Evolutionary conservation across 2,888 invertebrate species (phyloP).

Genomic region (Tetramorium bicarinatum): DNA sequence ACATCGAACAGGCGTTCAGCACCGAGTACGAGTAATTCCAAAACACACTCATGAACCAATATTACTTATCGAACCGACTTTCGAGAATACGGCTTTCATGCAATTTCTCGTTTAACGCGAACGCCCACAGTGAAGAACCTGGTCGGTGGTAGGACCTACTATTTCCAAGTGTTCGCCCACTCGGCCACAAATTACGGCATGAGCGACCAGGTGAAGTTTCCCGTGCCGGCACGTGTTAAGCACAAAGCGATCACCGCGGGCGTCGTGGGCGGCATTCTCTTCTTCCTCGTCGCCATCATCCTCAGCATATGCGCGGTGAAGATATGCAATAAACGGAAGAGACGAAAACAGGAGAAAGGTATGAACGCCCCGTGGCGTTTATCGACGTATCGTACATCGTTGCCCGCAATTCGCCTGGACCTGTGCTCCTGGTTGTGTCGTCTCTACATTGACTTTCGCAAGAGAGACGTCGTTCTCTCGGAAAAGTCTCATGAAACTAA

Average conservation of each 20-base stretch:
- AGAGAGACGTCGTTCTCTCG: not conserved
- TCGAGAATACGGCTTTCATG: conserved; percentile 43
- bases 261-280: conserved; percentile 98
- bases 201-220: conserved; percentile 95
- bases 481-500: not conserved
- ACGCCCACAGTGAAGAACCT: conserved; percentile 92
- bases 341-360: conserved; percentile 99
- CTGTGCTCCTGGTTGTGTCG: conserved; percentile 75
- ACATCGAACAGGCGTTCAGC: conserved; percentile 34
- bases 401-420: conserved; percentile 73
- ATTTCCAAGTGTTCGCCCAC: conserved; percentile 96
- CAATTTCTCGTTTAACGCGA: conserved; percentile 59
- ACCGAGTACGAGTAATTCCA: conserved; percentile 37
- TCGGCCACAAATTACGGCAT: conserved; percentile 95
- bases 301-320: conserved; percentile 98
- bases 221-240: conserved; percentile 96
- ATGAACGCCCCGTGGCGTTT: conserved; percentile 74
- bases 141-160: conserved; percentile 96
- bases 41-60: conserved; percentile 9
- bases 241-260: conserved; percentile 98
- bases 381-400: conserved; percentile 38
- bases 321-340: conserved; percentile 98
- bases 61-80: conserved; percentile 29
- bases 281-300: conserved; percentile 99
- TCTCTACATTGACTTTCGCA: conserved; percentile 9